Base-by-base conservation (phyloP, 2,113 vertebrate species). In the Oncorhynchus kisutch region DNA sequence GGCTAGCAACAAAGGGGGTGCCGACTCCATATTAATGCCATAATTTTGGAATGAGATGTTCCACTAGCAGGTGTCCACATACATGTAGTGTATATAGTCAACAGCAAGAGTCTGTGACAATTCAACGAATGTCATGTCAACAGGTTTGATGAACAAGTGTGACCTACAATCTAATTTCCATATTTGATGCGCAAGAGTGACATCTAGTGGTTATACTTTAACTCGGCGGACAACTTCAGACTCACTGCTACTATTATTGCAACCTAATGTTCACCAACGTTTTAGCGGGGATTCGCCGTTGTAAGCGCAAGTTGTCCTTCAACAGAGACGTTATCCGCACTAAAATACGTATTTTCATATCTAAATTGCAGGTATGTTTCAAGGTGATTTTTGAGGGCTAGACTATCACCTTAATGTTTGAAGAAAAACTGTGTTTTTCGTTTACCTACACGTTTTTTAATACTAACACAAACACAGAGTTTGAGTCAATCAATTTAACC, bases 201-300 rank as follows among this genome's bases (percentile, higher is more conserved):
- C 88, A 73, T 70, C 39, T 70, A 31, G 68, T 70, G 68, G 68
- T 49, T 62, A 24, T 11, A 62, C 3, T 54, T 54, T 16, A 54
- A 54, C 51, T 14, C 51, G 3, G 0, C 16, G 16, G 14, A 27
- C 12, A 31, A n/a, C 11, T 68, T 14, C n/a, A 2, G 18, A 9
- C 18, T 62, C 20, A 62, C 7, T 62, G 59, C 7, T 22, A 22
- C 59, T 22, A 22, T 9, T 3, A 16, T 14, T 29, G 25, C 20
- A 24, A 7, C 45, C 22, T 9, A 0, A 74, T 76, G 79, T 49
- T 81, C 9, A 22, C 73, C 45, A 70, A 45, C 7, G 25, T 66
- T 20, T 13, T 57, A 25, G 25, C 2, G 3, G 67, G 18, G 1
- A 14, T 57, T 20, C 75, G 72, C 2, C 18, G 49, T 8, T 24